Evolutionary conservation across 2,888 invertebrate species (phyloP).

Genomic region (Cheilosia vernalis): DNA sequence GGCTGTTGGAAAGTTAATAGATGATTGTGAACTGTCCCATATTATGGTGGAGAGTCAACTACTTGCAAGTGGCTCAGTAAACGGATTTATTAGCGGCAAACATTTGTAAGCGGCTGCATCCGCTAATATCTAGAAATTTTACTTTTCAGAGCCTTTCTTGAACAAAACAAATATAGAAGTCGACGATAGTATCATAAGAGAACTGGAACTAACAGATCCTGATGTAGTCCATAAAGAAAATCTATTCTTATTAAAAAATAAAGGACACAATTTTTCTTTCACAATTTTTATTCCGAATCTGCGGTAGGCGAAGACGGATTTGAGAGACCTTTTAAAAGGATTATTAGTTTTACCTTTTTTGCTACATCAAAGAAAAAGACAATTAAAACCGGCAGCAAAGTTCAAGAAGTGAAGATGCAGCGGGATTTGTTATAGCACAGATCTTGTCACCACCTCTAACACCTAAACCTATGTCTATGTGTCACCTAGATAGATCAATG

Average conservation of each 20-base stretch:
- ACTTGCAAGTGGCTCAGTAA: slow-evolving; percentile 4
- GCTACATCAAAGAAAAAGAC: slow-evolving; percentile 6
- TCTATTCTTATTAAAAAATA: too few species aligned
- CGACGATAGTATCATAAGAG: too few species aligned
- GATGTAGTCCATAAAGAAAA: not conserved
- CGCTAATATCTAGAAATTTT: too few species aligned
- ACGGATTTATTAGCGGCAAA: too few species aligned
- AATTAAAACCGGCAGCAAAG: too few species aligned
- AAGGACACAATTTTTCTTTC: too few species aligned
- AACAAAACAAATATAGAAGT: too few species aligned
- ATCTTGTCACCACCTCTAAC: slow-evolving; percentile 9
- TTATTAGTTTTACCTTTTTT: slow-evolving; percentile 15
- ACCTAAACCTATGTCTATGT: slow-evolving; percentile 11
- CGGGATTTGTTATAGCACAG: not conserved
- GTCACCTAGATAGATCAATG: slow-evolving; percentile 10
- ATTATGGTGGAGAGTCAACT: slow-evolving; percentile 14
- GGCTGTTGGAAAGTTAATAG: too few species aligned
- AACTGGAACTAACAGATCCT: too few species aligned
- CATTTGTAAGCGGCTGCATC: too few species aligned
- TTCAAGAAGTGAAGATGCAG: too few species aligned
- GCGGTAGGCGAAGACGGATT: slow-evolving; percentile 11
- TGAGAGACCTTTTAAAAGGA: slow-evolving; percentile 20
- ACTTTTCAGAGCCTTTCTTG: too few species aligned
- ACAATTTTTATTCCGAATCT: slow-evolving; percentile 5
- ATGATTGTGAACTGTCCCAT: not conserved